Evolutionary conservation across 2,113 vertebrate species (phyloP), one percentile per base, ranked within the genome.

Genomic region (Amazona guildingii): DNA sequence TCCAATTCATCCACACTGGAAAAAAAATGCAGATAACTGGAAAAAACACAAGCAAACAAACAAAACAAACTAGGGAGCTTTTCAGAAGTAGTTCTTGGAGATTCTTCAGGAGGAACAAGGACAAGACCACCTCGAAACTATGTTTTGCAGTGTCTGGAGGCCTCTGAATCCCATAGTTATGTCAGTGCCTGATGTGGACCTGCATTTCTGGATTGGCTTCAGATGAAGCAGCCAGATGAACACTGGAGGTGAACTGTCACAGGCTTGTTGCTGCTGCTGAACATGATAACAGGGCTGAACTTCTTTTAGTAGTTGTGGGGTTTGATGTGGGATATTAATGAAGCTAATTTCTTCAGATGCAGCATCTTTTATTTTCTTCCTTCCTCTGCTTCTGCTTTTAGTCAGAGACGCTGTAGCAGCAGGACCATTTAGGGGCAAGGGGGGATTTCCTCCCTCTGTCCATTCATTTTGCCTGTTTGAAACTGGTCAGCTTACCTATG

Each of bases 261-360:
- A 23, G 21, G 7, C 16, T 49, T 31, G 10, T 77, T 88, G 48
- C 57, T 79, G 57, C 18, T 79, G n/a, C 29, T 41, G 76, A 81
- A 39, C 12, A 15, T 1, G n/a, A 11, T 74, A 95, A 66, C 20
- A 70, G 10, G n/a, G 21, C 46, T 88, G 49, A 86, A 62, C 12
- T 66, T 68, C 35, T 78, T 88, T 68, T n/a, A 46, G 17, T 1
- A 52, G 13, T 31, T 0, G 0, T 48, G 37, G 0, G 9, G 37
- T 16, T 62, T 55, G 29, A 79, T 59, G 23, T 10, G 11, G 23
- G 49, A 73, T 83, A 69, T 57, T 43, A 82, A 59, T 59, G 5
- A 77, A 92, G 46, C 4, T 63, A 16, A 70, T 95, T 70, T 89
- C 19, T 59, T 94, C n/a, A 88, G 23, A 46, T 37, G 13, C 33